Evolutionary conservation across 2,797 vertebrate species (phyloP), one percentile per base, ranked within the genome.

Genomic region (Tamandua tetradactyla): DNA sequence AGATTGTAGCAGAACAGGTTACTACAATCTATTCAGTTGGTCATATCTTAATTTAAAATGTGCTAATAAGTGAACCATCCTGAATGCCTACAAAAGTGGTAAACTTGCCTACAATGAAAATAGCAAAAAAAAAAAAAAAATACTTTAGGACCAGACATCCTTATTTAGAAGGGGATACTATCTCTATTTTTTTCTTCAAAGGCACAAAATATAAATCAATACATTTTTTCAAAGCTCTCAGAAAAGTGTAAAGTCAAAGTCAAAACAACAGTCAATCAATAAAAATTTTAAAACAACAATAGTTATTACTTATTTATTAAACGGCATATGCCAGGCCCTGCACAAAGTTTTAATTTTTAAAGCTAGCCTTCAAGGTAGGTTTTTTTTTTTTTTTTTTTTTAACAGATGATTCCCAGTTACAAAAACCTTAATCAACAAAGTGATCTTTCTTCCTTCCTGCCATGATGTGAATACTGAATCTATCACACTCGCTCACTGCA

Each of bases 1-100:
- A 96, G 94, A 84, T 80, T 96, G 95, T 91, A 96, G 82, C 79
- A 83, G n/a, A 88, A 61, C 68, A 82, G 55, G 37, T 84, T 89
- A 66, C 84, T 47, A 80, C 37, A 49, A 87, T 75, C 37, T 74
- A 66, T 64, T 81, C n/a, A 87, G 47, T 2, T 82, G 57, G 62
- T 71, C 62, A 69, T 44, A 57, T 8, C 30, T 85, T 49, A 57
- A 64, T 92, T 95, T 61, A 87, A 96, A 84, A 59, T 32, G 82
- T 1, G 78, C 15, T 93, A 88, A 78, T 69, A 86, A 94, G 76
- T 37, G 30, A 93, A 92, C 42, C 35, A 90, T 27, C 64, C 62
- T 78, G 9, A 94, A 78, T 57, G 32, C 7, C 49, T 40, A 62
- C n/a, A 10, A 69, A 47, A 74, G 37, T 91, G 52, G 57, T 37